These are phyloP conservation scores for Papilio demoleus DNA, from an alignment of 2,888 invertebrate genomes.

Conservation along the genomic window DNA sequence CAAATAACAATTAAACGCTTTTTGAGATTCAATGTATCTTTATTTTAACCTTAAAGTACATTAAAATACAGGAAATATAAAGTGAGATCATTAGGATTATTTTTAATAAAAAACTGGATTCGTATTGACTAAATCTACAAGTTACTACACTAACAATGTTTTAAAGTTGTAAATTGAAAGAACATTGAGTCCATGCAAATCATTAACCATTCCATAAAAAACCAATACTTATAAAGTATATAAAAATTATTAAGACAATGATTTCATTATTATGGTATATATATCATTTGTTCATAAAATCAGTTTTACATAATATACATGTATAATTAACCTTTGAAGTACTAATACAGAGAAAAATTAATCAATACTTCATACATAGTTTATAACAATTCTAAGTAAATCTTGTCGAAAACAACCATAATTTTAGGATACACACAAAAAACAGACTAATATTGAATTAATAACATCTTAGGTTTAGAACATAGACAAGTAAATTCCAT, in stretches of 20 bases:
- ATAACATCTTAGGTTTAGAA: too few relatives aligned
- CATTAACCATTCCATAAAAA: not conserved
- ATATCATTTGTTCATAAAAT: not conserved
- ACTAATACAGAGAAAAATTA: not conserved
- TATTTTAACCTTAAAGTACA: conserved; percentile 40
- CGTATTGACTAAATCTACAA: not conserved
- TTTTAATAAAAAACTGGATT: conserved; percentile 7
- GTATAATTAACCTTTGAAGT: not conserved
- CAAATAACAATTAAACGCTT: conserved; percentile 73
- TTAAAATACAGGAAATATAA: conserved; percentile 26
- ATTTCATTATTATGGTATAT: not conserved
- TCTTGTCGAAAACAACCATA: too few relatives aligned
- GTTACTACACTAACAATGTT: not conserved
- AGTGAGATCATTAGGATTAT: conserved; percentile 17
- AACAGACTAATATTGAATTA: too few relatives aligned
- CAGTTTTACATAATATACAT: not conserved
- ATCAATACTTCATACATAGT: not conserved
- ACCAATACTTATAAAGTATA: not conserved
- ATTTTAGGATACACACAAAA: too few relatives aligned
- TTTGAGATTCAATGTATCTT: conserved; percentile 52
- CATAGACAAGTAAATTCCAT: not conserved
- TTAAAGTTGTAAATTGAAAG: not conserved
- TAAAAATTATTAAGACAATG: not conserved
- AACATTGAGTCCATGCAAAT: not conserved
- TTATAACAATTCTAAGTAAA: too few relatives aligned